Conservation (phyloP, 2,888 invertebrate species). For the Erpobdella octoculata region DNA sequence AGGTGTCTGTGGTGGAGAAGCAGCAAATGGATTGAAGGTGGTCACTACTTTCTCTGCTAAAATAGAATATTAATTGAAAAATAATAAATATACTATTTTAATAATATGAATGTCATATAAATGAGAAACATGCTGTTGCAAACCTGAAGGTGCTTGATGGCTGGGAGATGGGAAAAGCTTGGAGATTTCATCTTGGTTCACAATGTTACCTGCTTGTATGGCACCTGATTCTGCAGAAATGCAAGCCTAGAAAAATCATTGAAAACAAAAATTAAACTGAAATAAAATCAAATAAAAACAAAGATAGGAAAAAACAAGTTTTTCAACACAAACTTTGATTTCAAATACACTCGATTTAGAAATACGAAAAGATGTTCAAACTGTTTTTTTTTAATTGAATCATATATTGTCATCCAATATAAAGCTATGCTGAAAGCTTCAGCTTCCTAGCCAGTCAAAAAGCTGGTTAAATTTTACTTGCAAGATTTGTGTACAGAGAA, state of each 20-base stretch:
- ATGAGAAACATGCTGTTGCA: neutral
- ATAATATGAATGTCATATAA: neutral
- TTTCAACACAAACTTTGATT: no score
- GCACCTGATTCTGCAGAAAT: slow-evolving; percentile 18
- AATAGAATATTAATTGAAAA: no score
- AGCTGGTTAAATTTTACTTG: no score
- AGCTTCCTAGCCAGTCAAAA: no score
- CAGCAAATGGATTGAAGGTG: slow-evolving; percentile 1
- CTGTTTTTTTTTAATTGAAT: no score
- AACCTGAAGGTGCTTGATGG: neutral
- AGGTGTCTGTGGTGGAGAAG: neutral
- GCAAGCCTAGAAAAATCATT: slow-evolving; percentile 14
- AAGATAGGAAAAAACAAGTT: no score
- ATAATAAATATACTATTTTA: neutral
- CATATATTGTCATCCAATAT: neutral
- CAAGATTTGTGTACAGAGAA: no score
- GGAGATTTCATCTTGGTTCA: neutral
- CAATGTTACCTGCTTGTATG: slow-evolving; percentile 1
- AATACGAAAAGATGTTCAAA: no score
- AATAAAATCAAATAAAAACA: neutral
- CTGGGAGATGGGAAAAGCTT: neutral
- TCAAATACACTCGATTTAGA: no score
- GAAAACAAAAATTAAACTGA: slow-evolving; percentile 12
- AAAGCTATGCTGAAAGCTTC: no score
- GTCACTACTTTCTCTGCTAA: no score